Evolutionary conservation across 1,140 invertebrate genomes (phyloP), one percentile per base, ranked within the genome.

Genomic region (Drosophila lowei): DNA sequence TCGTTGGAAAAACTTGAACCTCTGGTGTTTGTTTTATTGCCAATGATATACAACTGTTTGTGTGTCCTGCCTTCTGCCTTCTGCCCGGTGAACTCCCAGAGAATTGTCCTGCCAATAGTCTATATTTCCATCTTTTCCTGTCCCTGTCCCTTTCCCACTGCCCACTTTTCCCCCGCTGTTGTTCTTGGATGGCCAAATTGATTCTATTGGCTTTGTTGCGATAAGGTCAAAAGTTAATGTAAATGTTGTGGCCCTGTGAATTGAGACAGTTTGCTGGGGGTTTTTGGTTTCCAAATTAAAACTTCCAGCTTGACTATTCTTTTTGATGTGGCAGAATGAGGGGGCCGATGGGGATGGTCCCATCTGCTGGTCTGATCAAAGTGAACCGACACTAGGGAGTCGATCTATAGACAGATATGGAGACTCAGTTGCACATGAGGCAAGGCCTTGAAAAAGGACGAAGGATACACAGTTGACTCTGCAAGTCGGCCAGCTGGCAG

Each of bases 221-320:
- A 85, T 86, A 86, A 80, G 80, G 77, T 85, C 81, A 77, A 70
- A 85, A 86, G 80, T 85, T 86, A 86, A 85, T 86, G 77, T 86
- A 85, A 85, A 86, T 85, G 81, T 85, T 85, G 77, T 86, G 80
- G 80, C 77, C 75, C 55, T 56, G 70, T 46, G 62, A 63, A 77
- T 55, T 58, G 80, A 85, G 67, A 85, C 80, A 80, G 77, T 64
- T 79, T 79, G 53, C 66, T 54, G 53, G 48, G 58, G 42, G 48
- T 49, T 68, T 73, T 55, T 58, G 47, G 47, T 63, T 73, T 72
- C 75, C 74, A 85, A 85, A 85, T 79, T 85, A 77, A 85, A 85
- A 85, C 46, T 85, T 70, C 30, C 60, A 66, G 86, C 57, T 74
- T 73, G 46, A 38, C 18, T 66, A 68, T 68, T 54, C 63, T 74